Evolutionary conservation across 1,140 invertebrate genomes (phyloP).

Genomic region (Steinernema feltiae): DNA sequence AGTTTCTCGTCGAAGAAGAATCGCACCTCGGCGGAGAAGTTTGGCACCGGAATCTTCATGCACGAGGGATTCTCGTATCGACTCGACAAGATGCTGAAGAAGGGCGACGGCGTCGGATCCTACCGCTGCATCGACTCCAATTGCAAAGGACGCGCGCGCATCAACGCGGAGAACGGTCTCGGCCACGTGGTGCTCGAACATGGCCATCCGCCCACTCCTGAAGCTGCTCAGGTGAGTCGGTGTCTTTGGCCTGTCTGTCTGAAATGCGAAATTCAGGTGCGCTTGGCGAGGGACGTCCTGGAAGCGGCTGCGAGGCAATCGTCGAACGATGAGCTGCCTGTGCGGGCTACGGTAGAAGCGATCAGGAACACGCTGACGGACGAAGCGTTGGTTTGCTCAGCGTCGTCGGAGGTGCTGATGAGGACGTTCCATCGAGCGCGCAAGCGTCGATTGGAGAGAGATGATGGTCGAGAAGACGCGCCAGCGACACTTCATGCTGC

Average conservation of each 20-base stretch:
- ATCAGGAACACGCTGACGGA: background rate
- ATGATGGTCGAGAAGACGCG: too few relatives aligned
- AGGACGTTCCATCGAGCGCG: background rate
- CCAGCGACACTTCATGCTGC: too few relatives aligned
- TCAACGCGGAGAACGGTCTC: background rate
- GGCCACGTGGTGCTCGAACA: background rate
- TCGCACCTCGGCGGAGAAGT: background rate
- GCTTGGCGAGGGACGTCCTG: background rate
- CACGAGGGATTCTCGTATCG: background rate
- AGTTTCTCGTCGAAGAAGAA: background rate
- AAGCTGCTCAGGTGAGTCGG: background rate
- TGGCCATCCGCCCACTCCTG: background rate
- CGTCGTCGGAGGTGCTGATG: background rate
- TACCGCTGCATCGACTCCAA: background rate
- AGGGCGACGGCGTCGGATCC: background rate
- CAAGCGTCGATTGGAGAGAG: too few relatives aligned
- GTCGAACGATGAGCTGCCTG: background rate
- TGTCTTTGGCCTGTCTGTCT: background rate
- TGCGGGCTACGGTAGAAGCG: background rate
- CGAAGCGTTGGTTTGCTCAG: background rate
- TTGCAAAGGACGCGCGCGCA: background rate
- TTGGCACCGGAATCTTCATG: slow-evolving; percentile 7
- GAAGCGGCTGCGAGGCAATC: background rate
- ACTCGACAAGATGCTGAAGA: background rate
- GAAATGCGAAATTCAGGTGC: background rate